A percentile compares a stretch with the other conserved stretches of the same genome.
Evolutionary conservation across 2,113 vertebrate species (phyloP).

Genomic region (Meleagris gallopavo): DNA sequence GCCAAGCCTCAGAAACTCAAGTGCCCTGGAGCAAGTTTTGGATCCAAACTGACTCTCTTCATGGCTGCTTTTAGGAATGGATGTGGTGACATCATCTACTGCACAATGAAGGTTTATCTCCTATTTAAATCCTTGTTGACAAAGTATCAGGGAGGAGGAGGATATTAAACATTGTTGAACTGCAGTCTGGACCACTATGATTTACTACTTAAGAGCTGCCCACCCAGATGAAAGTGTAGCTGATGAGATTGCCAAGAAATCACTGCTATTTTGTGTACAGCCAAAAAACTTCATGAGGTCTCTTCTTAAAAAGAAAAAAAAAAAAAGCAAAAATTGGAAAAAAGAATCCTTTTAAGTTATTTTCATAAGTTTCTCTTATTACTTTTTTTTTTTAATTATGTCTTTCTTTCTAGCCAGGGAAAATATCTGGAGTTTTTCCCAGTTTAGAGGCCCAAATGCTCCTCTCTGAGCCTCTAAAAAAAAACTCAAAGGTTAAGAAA

Average conservation of each 20-base stretch:
- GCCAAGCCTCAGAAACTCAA: background rate
- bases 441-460: background rate
- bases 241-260: slow-evolving; percentile 7
- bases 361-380: slow-evolving; percentile 19
- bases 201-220: background rate
- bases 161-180: background rate
- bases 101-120: background rate
- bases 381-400: slow-evolving; percentile 8
- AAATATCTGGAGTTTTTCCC: background rate
- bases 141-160: background rate
- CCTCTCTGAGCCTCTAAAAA: background rate
- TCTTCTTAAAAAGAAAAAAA: background rate
- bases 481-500: background rate
- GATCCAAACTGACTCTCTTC: background rate
- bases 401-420: background rate
- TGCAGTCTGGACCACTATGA: background rate
- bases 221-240: background rate
- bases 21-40: background rate
- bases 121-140: background rate
- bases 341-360: background rate
- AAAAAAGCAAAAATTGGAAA: background rate
- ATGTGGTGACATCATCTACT: background rate
- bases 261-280: background rate
- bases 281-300: background rate
- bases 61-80: background rate